These are phyloP conservation scores for Petaurus breviceps DNA, from an alignment of 2,113 vertebrate species.

Conservation along the genomic window DNA sequence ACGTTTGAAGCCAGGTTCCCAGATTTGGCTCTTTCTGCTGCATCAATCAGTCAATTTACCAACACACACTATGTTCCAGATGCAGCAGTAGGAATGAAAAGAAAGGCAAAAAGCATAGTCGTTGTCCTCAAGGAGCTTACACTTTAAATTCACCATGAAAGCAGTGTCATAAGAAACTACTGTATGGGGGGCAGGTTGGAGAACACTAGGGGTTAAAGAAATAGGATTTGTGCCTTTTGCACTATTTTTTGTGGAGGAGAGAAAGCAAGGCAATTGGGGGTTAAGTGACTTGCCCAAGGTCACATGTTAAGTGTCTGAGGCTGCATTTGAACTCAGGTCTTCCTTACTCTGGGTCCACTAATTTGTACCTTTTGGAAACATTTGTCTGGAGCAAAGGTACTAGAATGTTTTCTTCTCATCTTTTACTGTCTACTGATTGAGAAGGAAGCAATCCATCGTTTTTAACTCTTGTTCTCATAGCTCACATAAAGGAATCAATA, in stretches of 20 bases:
- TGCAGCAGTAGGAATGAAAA: neutral
- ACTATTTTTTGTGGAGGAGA: no score
- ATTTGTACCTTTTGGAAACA: conserved; percentile 47
- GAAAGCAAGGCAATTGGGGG: no score
- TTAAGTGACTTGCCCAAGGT: no score
- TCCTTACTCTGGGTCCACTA: no score
- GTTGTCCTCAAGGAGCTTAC: neutral
- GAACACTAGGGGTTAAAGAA: conserved; percentile 22
- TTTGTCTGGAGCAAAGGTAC: neutral
- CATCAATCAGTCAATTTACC: neutral
- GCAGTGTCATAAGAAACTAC: neutral
- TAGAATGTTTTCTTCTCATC: conserved; percentile 55
- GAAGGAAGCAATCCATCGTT: conserved; percentile 74
- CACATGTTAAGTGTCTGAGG: no score
- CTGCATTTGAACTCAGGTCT: no score
- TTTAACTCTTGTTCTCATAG: conserved; percentile 75
- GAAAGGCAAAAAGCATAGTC: neutral
- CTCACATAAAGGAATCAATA: conserved; percentile 67
- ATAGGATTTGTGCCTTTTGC: conserved; percentile 31
- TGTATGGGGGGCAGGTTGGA: neutral
- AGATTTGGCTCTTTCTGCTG: neutral
- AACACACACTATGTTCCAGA: neutral
- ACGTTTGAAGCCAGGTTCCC: neutral
- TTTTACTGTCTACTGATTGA: conserved; percentile 62
- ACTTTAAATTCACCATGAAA: neutral